Base-by-base conservation (phyloP, 2,113 vertebrate genomes). In the Ceyx melanurus region DNA sequence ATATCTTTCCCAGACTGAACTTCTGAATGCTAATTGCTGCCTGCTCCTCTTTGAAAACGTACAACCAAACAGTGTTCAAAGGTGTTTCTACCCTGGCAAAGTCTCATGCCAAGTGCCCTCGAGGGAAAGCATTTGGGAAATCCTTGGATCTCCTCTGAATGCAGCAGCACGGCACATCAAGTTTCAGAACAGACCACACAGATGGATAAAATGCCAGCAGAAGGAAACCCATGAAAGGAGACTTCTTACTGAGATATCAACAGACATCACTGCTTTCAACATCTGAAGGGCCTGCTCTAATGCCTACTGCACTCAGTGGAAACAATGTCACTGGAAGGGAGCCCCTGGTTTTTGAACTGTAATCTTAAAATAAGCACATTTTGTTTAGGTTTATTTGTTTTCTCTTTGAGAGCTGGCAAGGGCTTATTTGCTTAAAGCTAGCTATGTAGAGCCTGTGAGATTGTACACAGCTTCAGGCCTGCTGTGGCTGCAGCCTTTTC, bases 161-260 rank as follows among this genome's bases (percentile, higher is more conserved):
- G 42, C 48, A 60, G 42, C 19, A 89, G 66, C 70, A 50, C 13
- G 3, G 65, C 28, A 74, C 70, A 70, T 54, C n/a, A 25, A 81
- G 20, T 68, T 68, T 72, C 60, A 87, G 85, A 73, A 40, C 35
- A 74, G 92, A 92, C 89, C 89, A 92, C 92, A 88, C 83, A 84
- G 87, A 88, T 42, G 66, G 92, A 92, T 85, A 57, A 88, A 88
- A 86, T 90, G 57, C 62, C 76, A 90, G 43, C 61, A 74, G 67
- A 75, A 90, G 61, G 71, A 88, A 85, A 66, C 23, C n/a, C 62
- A 26, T 68, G 46, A 82, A 87, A 90, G 53, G 48, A 85, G 71
- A 56, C 23, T 74, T 22, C 76, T 88, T 40, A 65, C 53, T 21
- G 87, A 65, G 60, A 29, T 81, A 77, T n/a, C 1, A 5, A n/a